phyloP scores from a whole-genome alignment of 2,113 vertebrate genomes.

The Pseudorectes ferrugineus region DNA sequence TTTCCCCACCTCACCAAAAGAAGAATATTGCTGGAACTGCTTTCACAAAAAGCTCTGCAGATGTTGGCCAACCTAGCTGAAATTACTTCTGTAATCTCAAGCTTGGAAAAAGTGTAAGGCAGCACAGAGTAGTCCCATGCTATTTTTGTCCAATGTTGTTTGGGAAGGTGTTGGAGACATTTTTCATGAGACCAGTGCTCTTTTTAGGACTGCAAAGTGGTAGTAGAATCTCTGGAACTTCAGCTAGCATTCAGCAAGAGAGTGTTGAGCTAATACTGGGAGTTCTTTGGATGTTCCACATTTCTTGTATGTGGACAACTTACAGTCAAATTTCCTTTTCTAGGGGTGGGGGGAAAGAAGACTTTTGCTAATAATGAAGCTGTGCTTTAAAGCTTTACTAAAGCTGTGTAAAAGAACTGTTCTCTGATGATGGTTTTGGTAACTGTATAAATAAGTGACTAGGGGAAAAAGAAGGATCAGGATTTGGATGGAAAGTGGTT shows the following conservation, averaged over 20 bases:
- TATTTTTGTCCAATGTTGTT: slow-evolving; percentile 55
- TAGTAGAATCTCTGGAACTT: slow-evolving; percentile 38
- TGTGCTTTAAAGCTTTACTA: neutral
- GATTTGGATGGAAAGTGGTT: neutral
- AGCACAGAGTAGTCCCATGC: neutral
- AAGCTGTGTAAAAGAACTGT: neutral
- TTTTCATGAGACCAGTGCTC: slow-evolving; percentile 8
- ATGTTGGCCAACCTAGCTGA: neutral
- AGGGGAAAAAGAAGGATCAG: neutral
- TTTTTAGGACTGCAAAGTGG: slow-evolving; percentile 24
- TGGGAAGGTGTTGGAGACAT: slow-evolving; percentile 49
- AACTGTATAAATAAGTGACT: neutral
- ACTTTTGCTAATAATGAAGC: neutral
- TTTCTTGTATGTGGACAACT: neutral
- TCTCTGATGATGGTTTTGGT: neutral
- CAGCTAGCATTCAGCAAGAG: slow-evolving; percentile 1
- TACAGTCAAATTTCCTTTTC: neutral
- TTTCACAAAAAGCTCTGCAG: neutral
- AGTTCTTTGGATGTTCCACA: slow-evolving; percentile 20
- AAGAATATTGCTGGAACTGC: neutral
- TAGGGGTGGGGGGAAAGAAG: accelerated
- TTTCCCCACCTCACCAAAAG: neutral
- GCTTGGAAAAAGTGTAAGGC: slow-evolving; percentile 22
- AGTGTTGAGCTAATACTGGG: slow-evolving; percentile 1
- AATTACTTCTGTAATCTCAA: slow-evolving; percentile 31